Conservation (phyloP, 2,888 invertebrate species). For the Hololepta plana region DNA sequence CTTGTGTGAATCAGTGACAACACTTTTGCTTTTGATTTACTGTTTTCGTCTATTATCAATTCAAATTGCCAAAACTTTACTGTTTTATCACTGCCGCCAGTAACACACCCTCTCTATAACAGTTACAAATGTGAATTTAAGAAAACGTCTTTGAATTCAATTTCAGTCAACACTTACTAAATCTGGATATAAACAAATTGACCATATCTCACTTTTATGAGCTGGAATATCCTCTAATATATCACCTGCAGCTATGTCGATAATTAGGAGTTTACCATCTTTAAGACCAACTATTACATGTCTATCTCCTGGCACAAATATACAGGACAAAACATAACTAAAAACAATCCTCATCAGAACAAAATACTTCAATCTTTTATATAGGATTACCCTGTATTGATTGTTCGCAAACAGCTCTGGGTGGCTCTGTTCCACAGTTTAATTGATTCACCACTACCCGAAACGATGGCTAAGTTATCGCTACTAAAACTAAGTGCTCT, state of each 20-base stretch:
- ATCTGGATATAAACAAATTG: conserved; percentile 62
- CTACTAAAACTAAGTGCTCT: conserved; percentile 76
- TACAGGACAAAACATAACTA: conserved; percentile 49
- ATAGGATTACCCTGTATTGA: conserved; percentile 24
- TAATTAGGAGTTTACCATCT: conserved; percentile 62
- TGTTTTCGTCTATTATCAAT: conserved; percentile 47
- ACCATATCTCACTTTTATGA: conserved; percentile 58
- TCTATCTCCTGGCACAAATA: conserved; percentile 81
- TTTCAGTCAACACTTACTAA: conserved; percentile 33
- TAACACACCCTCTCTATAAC: conserved; percentile 54
- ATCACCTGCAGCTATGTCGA: conserved; percentile 68
- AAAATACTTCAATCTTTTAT: conserved; percentile 2
- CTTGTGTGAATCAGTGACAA: conserved; percentile 61
- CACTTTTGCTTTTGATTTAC: conserved; percentile 45
- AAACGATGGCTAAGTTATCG: conserved; percentile 72
- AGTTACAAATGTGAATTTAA: conserved; percentile 7
- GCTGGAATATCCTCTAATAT: conserved; percentile 70
- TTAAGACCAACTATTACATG: conserved; percentile 79
- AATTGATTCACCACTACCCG: conserved; percentile 71
- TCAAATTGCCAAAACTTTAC: conserved; percentile 93
- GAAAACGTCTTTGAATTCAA: not conserved
- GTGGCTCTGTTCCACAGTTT: conserved; percentile 87
- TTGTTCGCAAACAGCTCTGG: conserved; percentile 41
- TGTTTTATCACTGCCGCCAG: conserved; percentile 76
- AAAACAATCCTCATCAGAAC: too few relatives aligned